Base-by-base conservation (phyloP, 2,888 invertebrate species). In the Drosophila planitibia region DNA sequence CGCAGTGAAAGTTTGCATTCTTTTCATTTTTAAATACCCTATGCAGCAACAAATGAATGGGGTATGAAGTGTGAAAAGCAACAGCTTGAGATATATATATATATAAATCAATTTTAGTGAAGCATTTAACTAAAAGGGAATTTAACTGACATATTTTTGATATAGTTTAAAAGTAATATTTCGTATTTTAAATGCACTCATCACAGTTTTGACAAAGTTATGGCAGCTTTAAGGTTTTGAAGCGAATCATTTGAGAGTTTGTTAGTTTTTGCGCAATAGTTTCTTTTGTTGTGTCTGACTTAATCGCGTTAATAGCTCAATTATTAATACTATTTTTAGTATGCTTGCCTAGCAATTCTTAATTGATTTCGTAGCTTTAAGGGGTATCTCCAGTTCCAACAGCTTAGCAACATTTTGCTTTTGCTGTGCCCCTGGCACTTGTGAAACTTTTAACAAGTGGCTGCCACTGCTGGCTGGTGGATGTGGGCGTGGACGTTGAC, bases 1-100 rank as follows among this genome's bases (percentile, higher is more conserved):
- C 74, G 86, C 83, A 90, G 86, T 76, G 86, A 89, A 90, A 86
- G 90, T 86, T 89, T 69, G 22, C 63, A 61, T 57, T 66, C 59
- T 44, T 54, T 52, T 44, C 39, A 41, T 63, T 47, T 49, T 32
- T 19, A 57, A 19, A 51, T 78, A 82, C 63, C 69, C 73, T 70
- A 14, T 19, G 16, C 4, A n/a, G n/a, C 28, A 14, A 14, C 28
- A 9, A 14, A n/a, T 9, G 2, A 1, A 32, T 35, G 32, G 35
- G 55, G 7, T 39, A n/a, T 14, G 7, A 47, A 6, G 12, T n/a
- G 44, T 5, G 12, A 6, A 1, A 22, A n/a, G 12, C 44, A 14
- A 3, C 44, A 22, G 14, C 2, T 47, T 14, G 7, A 22, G 14
- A 22, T 14, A 47, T 14, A 7, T 7, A 39, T 41, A 5, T 41